Conservation (phyloP, 1,140 invertebrate species). For the Habropoda laboriosa region DNA sequence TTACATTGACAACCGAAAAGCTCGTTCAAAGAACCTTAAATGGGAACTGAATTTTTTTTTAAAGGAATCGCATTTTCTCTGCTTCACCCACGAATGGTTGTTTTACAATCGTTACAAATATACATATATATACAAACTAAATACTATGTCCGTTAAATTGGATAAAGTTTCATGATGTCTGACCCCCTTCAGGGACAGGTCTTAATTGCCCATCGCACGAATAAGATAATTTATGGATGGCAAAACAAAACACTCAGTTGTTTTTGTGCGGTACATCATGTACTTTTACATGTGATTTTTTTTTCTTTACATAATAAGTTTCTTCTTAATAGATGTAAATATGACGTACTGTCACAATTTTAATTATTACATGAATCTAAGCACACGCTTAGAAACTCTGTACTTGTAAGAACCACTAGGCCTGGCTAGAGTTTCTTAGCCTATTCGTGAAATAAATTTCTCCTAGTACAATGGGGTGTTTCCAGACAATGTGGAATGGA, state of each 20-base stretch:
- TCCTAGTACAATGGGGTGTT: slow-evolving; percentile 63
- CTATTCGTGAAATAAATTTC: slow-evolving; percentile 51
- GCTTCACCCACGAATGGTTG: slow-evolving; percentile 64
- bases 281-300: slow-evolving; percentile 53
- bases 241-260: slow-evolving; percentile 58
- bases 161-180: slow-evolving; percentile 60
- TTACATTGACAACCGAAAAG: slow-evolving; percentile 75
- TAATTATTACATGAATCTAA: slow-evolving; percentile 49
- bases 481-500: slow-evolving; percentile 75
- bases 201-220: slow-evolving; percentile 37
- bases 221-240: slow-evolving; percentile 60
- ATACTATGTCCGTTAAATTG: slow-evolving; percentile 56
- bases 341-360: slow-evolving; percentile 46
- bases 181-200: slow-evolving; percentile 14
- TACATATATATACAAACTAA: slow-evolving; percentile 72
- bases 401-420: slow-evolving; percentile 60
- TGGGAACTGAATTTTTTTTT: slow-evolving; percentile 61
- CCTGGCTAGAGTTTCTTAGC: slow-evolving; percentile 64
- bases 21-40: slow-evolving; percentile 71
- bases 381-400: slow-evolving; percentile 46
- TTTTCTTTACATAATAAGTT: slow-evolving; percentile 50
- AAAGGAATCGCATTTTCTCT: slow-evolving; percentile 59
- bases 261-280: slow-evolving; percentile 67
- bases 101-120: slow-evolving; percentile 71
- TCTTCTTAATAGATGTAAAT: slow-evolving; percentile 39